A percentile compares a stretch with the other conserved stretches of the same genome.
Conservation (phyloP, 92 coral and sea anemone genomes). For the Epizoanthus stellaris region DNA sequence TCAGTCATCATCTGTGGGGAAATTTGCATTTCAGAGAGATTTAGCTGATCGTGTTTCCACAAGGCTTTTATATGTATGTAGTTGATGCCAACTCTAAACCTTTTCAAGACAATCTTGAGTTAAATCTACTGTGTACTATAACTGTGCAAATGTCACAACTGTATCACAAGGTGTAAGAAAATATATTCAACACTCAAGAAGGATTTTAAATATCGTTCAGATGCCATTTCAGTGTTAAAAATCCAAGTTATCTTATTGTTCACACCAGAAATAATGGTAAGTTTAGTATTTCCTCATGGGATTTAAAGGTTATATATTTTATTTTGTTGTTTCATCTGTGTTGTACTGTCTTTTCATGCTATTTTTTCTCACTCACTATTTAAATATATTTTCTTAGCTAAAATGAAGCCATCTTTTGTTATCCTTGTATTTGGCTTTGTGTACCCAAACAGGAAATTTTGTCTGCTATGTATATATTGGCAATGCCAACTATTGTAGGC, state of each 20-base stretch:
- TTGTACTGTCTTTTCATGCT: too few relatives aligned
- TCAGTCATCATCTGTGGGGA: background rate
- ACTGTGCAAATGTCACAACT: background rate
- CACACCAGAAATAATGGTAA: slow-evolving; percentile 25
- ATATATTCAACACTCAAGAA: slow-evolving; percentile 8
- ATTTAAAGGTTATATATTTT: background rate
- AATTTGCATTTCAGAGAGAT: slow-evolving; percentile 40
- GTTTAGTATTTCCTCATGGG: slow-evolving; percentile 8
- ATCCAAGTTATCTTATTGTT: slow-evolving; percentile 4
- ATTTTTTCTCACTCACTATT: background rate
- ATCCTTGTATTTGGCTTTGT: too few relatives aligned
- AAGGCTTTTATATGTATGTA: background rate
- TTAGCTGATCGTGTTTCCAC: background rate
- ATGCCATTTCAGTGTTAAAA: background rate
- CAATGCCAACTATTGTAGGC: too few relatives aligned
- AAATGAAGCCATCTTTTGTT: too few relatives aligned
- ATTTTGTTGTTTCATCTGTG: too few relatives aligned
- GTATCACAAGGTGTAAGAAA: slow-evolving; percentile 5
- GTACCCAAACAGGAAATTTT: too few relatives aligned
- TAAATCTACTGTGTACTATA: background rate
- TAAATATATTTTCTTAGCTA: background rate
- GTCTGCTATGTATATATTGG: too few relatives aligned
- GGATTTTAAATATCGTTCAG: background rate
- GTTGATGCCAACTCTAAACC: background rate
- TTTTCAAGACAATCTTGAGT: background rate